Evolutionary conservation across 2,888 invertebrate genomes (phyloP).

Genomic region (Synanthedon tipuliformis): DNA sequence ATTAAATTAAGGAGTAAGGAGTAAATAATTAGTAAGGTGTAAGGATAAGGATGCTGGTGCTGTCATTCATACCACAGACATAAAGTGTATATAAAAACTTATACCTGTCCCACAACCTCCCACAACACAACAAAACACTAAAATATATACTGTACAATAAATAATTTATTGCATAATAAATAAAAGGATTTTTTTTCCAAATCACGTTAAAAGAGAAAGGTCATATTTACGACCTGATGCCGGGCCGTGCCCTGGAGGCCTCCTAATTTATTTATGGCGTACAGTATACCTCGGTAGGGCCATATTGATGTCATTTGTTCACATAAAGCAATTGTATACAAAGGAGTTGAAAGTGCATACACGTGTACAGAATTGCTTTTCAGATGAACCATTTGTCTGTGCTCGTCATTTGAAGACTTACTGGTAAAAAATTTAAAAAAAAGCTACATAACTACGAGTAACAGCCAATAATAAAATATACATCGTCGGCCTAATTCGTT

Average conservation of each 20-base stretch:
- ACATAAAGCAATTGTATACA: conserved; percentile 2
- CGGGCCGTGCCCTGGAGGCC: not conserved
- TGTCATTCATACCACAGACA: too few species aligned
- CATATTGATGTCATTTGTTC: conserved; percentile 6
- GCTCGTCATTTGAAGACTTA: too few species aligned
- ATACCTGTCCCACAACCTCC: too few species aligned
- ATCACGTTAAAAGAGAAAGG: conserved; percentile 2
- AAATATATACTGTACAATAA: not conserved
- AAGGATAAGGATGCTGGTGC: too few species aligned
- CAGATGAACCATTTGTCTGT: too few species aligned
- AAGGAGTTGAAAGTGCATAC: not conserved
- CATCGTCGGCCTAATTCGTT: too few species aligned
- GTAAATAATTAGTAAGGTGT: too few species aligned
- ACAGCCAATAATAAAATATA: too few species aligned
- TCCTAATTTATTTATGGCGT: conserved; percentile 2
- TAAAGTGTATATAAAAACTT: too few species aligned
- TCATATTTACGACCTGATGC: conserved; percentile 3
- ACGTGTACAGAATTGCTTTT: not conserved
- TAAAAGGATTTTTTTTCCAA: not conserved
- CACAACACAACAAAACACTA: too few species aligned
- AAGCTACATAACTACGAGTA: too few species aligned
- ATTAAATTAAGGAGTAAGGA: conserved; percentile 79
- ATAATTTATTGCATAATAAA: not conserved
- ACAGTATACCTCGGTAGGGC: not conserved
- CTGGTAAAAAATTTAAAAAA: too few species aligned